Evolutionary conservation across 2,797 vertebrate genomes (phyloP), one percentile per base, ranked within the genome.

Genomic region (Girardinus metallicus): DNA sequence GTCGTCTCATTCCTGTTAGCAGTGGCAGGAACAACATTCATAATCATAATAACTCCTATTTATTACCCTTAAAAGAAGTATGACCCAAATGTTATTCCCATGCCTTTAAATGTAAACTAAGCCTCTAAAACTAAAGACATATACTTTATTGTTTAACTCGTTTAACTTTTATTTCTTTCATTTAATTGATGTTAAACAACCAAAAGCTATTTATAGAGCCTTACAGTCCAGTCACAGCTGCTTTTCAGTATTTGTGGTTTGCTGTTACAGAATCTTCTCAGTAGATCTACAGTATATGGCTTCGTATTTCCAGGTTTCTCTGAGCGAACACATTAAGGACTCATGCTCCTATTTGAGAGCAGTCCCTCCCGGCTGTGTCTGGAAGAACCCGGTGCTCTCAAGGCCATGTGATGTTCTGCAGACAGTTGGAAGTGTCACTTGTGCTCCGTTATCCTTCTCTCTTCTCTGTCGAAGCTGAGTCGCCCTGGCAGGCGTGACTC

Each of bases 351-450:
- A 87, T 92, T 84, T 87, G 80, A 91, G 86, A 89, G 62, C 64
- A 87, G 84, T 88, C 84, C 87, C 90, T 83, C 83, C 80, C 82
- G 89, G 91, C 86, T 62, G 81, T 80, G 68, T 71, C 83, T 83
- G 71, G 43, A 87, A 92, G 80, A 88, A 89, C 79, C 86, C 77
- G 31, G 76, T 47, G 74, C 84, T 78, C 88, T 82, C 81, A 49
- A 86, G 83, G 83, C 86, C 90, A 88, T 89, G 91, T 90, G 91
- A 92, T 89, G 91, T 89, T 92, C 81, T 74, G 53, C 85, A 91
- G 88, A 92, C 93, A 89, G 85, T 93, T 80, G 90, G 88, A 93
- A 91, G 93, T 92, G 93, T 92, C 90, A 89, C 87, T 91, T 83
- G 88, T 76, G 92, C 89, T 85, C 88, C 80, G 83, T 88, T 88